Base-by-base conservation (phyloP, 2,888 invertebrate genomes). In the Rapana venosa region DNA sequence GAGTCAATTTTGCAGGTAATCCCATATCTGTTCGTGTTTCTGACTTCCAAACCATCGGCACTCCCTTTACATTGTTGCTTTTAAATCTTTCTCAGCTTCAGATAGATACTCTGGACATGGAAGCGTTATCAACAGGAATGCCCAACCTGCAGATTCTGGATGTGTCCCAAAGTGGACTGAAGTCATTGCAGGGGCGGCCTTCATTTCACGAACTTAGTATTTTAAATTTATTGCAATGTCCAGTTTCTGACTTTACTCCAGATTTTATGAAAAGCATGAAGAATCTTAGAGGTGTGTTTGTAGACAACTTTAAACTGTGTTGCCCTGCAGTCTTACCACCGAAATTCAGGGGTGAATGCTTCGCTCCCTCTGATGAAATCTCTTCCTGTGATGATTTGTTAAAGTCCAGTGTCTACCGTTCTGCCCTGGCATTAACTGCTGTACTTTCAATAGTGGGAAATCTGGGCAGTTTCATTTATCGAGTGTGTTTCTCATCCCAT, bases 331-430 rank as follows among this genome's bases (percentile, higher is more conserved):
- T 85, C 13, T 30, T 85, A 30, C 84, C 84, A 17, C 30, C n/a
- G 5, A 58, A 1, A 22, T 58, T 85, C 84, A n/a, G 20, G 15
- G 84, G 84, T 2, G 26, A 85, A 30, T 85, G 84, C 22, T 56
- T 56, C 30, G 58, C 84, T 30, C 84, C 84, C 0, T 30, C 58
- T 58, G 84, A 85, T 58, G 84, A 85, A 30, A 58, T 85, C 30
- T 85, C 84, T n/a, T 85, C 84, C 17, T 85, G 84, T 58, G 84
- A 85, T 11, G 84, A 56, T 6, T 85, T 85, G 30, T 20, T 85
- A 0, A 56, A 58, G 30, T 56, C 84, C 17, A 20, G n/a, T 36
- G 58, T 58, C 5, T 85, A 85, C 58, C 84, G 84, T 20, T 56
- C n/a, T n/a, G 58, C 56, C 17, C 58, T 85, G 0, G 56, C 84